These are phyloP conservation scores for Xanthia togata DNA, from an alignment of 2,888 invertebrate genomes.

Conservation along the genomic window DNA sequence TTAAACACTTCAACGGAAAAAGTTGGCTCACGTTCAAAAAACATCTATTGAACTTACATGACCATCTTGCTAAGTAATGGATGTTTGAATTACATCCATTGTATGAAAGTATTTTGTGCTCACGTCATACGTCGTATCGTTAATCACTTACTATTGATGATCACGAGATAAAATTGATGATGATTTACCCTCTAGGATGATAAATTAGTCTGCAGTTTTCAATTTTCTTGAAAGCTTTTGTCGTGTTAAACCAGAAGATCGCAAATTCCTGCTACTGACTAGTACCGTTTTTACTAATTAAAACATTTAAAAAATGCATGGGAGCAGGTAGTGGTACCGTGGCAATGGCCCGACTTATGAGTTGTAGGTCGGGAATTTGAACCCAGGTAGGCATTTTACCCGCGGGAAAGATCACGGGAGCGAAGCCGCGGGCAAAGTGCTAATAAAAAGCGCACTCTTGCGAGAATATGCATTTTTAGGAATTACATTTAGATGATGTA, in stretches of 20 bases:
- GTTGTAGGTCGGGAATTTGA: no score
- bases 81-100: slow-evolving; percentile 8
- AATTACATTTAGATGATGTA: no score
- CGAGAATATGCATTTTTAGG: background rate
- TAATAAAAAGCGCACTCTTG: background rate
- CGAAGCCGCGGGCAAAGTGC: no score
- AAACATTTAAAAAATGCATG: background rate
- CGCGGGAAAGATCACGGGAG: no score
- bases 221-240: background rate
- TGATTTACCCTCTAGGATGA: slow-evolving; percentile 11
- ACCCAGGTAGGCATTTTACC: no score
- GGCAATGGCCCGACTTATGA: no score
- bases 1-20: slow-evolving; percentile 14
- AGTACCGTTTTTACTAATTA: background rate
- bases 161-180: slow-evolving; percentile 27
- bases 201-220: slow-evolving; percentile 2
- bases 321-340: no score
- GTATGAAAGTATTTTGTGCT: slow-evolving; percentile 7
- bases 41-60: slow-evolving; percentile 25
- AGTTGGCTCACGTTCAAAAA: slow-evolving; percentile 33
- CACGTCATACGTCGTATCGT: slow-evolving; percentile 3
- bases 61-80: slow-evolving; percentile 13
- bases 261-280: background rate
- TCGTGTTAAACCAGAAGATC: background rate
- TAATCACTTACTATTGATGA: slow-evolving; percentile 41